Conservation (phyloP, 1,140 invertebrate genomes). For the Diorhabda carinulata region DNA sequence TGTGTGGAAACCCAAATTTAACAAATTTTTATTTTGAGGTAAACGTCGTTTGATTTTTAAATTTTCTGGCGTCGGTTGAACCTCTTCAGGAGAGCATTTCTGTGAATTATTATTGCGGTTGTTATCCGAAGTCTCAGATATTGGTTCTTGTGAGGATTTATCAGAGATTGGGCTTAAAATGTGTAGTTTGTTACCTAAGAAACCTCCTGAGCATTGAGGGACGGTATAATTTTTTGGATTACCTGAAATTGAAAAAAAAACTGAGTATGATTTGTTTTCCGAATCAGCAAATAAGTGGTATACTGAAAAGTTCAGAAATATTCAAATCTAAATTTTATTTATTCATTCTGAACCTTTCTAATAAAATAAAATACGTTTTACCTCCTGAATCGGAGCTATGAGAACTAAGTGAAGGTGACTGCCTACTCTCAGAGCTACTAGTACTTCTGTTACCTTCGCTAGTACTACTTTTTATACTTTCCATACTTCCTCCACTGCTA, state of each 20-base stretch:
- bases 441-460: conserved; percentile 78
- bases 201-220: conserved; percentile 59
- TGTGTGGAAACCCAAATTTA: conserved; percentile 63
- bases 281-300: neutral
- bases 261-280: neutral
- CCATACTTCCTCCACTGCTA: conserved; percentile 79
- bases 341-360: no score
- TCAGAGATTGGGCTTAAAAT: conserved; percentile 86
- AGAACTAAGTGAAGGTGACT: conserved; percentile 74
- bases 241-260: conserved; percentile 11
- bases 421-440: conserved; percentile 72
- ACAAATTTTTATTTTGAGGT: conserved; percentile 72
- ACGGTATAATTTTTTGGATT: conserved; percentile 53
- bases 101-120: conserved; percentile 74
- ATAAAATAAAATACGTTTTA: conserved; percentile 27
- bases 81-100: conserved; percentile 61
- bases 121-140: conserved; percentile 71
- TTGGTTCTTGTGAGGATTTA: conserved; percentile 83
- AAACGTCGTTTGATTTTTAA: conserved; percentile 57
- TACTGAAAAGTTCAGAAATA: neutral
- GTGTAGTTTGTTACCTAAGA: conserved; percentile 65
- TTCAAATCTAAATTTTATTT: neutral
- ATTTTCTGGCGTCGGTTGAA: conserved; percentile 47
- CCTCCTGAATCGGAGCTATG: conserved; percentile 76
- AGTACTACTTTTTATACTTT: conserved; percentile 74